These are phyloP conservation scores for Eufriesea mexicana DNA, from an alignment of 1,140 invertebrate genomes.

Conservation along the genomic window DNA sequence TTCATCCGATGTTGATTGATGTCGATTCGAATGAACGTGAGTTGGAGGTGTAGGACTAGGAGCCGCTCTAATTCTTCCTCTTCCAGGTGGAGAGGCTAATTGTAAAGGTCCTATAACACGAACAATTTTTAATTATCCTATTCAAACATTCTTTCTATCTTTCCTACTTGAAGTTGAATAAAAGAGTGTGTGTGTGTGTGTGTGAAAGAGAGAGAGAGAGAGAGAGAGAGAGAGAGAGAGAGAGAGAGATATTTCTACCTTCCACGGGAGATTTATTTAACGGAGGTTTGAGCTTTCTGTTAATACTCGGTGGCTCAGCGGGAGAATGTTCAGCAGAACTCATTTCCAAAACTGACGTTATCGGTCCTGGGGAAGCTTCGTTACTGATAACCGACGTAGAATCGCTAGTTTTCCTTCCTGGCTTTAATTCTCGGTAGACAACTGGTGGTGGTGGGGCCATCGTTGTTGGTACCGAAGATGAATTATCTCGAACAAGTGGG, in stretches of 20 bases:
- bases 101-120: slow-evolving; percentile 72
- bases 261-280: slow-evolving; percentile 74
- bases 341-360: slow-evolving; percentile 62
- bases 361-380: slow-evolving; percentile 78
- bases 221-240: not conserved
- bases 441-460: slow-evolving; percentile 84
- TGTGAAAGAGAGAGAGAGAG: too few relatives aligned
- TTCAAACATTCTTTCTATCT: too few relatives aligned
- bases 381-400: slow-evolving; percentile 81
- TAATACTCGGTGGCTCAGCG: slow-evolving; percentile 82
- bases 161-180: too few relatives aligned
- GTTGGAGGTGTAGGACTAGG: slow-evolving; percentile 82
- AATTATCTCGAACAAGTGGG: slow-evolving; percentile 80
- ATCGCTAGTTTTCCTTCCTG: slow-evolving; percentile 85
- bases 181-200: too few relatives aligned
- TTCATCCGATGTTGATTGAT: slow-evolving; percentile 79
- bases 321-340: slow-evolving; percentile 79
- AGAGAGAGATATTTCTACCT: slow-evolving; percentile 58
- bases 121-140: not conserved
- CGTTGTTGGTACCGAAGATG: slow-evolving; percentile 68
- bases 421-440: slow-evolving; percentile 89
- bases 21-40: slow-evolving; percentile 67
- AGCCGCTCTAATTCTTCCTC: slow-evolving; percentile 80
- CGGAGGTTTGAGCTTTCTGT: slow-evolving; percentile 83
- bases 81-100: slow-evolving; percentile 79